Percentiles rank a stretch among this genome's conserved stretches.
These are phyloP conservation scores for Watsonalla cultraria DNA, from an alignment of 2,888 invertebrate species.

Conservation along the genomic window DNA sequence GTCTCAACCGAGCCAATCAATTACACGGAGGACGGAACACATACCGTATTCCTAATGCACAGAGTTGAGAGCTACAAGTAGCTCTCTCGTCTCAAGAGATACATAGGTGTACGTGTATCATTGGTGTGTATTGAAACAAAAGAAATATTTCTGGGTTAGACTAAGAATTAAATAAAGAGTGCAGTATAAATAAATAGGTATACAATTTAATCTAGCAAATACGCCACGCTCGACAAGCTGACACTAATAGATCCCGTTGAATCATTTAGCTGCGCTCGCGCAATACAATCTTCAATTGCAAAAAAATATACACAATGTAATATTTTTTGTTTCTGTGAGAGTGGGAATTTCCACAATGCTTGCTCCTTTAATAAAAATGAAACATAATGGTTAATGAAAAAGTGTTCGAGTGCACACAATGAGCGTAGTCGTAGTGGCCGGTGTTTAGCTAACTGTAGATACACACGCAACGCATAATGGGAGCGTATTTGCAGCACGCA, in stretches of 20 bases:
- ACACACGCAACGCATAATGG: conserved; percentile 29
- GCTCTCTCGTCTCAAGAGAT: no score
- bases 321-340: conserved; percentile 49
- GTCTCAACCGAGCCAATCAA: no score
- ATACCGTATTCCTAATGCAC: no score
- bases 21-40: no score
- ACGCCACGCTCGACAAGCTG: conserved; percentile 8
- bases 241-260: conserved; percentile 15
- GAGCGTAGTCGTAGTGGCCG: conserved; percentile 31
- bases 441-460: conserved; percentile 29
- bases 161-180: neutral
- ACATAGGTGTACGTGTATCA: no score
- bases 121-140: no score
- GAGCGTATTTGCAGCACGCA: conserved; percentile 2
- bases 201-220: conserved; percentile 1
- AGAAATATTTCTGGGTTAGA: no score
- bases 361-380: conserved; percentile 51
- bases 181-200: neutral
- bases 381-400: conserved; percentile 47
- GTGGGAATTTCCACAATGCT: conserved; percentile 54
- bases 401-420: conserved; percentile 48
- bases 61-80: no score
- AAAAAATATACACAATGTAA: conserved; percentile 51
- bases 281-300: conserved; percentile 45
- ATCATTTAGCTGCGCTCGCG: conserved; percentile 8